Conservation (phyloP, 30 jellyfish, hydroid and myxozoan species). For the Hydractinia echinata region DNA sequence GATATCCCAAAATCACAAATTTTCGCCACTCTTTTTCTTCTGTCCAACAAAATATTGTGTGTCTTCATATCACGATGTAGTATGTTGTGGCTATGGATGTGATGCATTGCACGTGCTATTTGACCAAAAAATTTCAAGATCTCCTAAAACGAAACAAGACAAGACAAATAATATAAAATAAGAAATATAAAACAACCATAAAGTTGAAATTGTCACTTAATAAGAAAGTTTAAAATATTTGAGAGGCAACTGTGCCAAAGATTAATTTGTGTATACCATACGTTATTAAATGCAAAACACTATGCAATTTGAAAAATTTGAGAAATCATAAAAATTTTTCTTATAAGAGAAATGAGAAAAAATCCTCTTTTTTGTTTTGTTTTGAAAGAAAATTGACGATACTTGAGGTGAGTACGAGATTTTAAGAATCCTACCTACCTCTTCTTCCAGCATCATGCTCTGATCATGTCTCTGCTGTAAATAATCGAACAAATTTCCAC, state of each 20-base stretch:
- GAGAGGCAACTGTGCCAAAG: too few relatives aligned
- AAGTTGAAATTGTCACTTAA: background rate
- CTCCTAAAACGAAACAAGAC: conserved; percentile 47
- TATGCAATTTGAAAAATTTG: too few relatives aligned
- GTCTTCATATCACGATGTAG: conserved; percentile 90
- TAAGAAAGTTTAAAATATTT: background rate
- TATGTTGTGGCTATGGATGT: conserved; percentile 69
- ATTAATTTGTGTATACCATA: too few relatives aligned
- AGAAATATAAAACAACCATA: too few relatives aligned
- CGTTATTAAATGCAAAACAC: too few relatives aligned
- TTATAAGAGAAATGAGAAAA: too few relatives aligned
- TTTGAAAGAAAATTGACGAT: too few relatives aligned
- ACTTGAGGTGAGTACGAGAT: background rate
- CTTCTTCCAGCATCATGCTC: conserved; percentile 70
- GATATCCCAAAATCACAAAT: conserved; percentile 96
- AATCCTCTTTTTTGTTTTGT: too few relatives aligned
- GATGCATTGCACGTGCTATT: conserved; percentile 79
- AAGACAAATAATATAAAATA: background rate
- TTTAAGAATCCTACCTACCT: conserved; percentile 32
- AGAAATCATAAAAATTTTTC: too few relatives aligned
- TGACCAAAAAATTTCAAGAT: conserved; percentile 77
- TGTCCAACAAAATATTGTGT: conserved; percentile 69
- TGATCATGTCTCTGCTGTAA: conserved; percentile 77
- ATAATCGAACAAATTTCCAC: conserved; percentile 83
- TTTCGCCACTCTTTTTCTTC: conserved; percentile 54